Conservation (phyloP, 1,140 invertebrate genomes). For the Brachionus angularis region DNA sequence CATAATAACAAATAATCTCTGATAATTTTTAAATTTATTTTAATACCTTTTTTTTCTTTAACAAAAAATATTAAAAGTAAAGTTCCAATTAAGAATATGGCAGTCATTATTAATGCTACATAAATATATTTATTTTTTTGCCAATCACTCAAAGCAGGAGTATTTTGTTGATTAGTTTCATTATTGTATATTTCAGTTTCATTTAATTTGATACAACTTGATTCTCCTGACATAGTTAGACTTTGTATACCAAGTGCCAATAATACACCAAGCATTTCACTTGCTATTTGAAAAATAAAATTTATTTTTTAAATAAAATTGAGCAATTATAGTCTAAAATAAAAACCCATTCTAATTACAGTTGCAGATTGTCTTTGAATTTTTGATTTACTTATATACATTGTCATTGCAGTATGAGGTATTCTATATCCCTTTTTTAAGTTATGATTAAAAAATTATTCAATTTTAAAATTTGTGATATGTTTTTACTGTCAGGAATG, state of each 20-base stretch:
- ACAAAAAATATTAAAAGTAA: conserved; percentile 24
- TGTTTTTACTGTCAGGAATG: conserved; percentile 10
- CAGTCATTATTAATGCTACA: conserved; percentile 31
- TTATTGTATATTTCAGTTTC: not conserved
- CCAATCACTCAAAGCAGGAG: not conserved
- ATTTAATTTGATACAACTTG: not conserved
- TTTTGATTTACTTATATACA: conserved; percentile 22
- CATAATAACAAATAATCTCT: no score
- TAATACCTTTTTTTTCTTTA: conserved; percentile 23
- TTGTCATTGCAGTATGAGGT: conserved; percentile 38
- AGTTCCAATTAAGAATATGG: conserved; percentile 11
- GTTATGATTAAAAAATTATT: not conserved
- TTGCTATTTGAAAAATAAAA: not conserved
- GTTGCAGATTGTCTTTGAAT: conserved; percentile 27
- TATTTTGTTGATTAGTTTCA: not conserved
- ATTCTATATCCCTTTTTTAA: conserved; percentile 32
- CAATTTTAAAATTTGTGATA: no score
- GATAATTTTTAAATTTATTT: not conserved
- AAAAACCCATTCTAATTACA: conserved; percentile 23
- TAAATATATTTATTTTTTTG: conserved; percentile 23
- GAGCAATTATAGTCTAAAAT: not conserved
- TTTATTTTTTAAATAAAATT: not conserved
- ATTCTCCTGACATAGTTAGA: not conserved
- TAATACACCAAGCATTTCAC: conserved; percentile 40
- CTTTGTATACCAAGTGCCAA: conserved; percentile 31